Conservation (phyloP, 2,113 vertebrate genomes). For the Malurus elegans region DNA sequence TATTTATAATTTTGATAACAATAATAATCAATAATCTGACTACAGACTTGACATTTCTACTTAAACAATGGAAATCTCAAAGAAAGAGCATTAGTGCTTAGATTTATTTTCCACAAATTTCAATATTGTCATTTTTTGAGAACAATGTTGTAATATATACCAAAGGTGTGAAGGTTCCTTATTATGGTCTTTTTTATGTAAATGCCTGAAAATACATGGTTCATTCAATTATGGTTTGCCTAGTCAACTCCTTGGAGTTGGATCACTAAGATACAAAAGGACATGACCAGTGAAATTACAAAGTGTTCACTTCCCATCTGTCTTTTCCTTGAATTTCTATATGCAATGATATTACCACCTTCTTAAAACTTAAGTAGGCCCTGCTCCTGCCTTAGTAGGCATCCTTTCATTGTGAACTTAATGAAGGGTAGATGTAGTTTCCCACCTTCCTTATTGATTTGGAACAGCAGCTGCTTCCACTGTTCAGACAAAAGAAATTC, state of each 20-base stretch:
- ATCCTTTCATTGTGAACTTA: not conserved
- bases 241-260: not conserved
- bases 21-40: not conserved
- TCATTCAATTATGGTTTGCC: not conserved
- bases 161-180: not conserved
- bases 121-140: not conserved
- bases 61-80: not conserved
- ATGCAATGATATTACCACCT: not conserved
- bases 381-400: not conserved
- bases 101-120: not conserved
- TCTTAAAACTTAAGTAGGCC: not conserved
- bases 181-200: not conserved
- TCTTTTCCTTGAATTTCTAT: not conserved
- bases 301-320: not conserved
- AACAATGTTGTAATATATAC: not conserved
- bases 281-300: not conserved
- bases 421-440: not conserved
- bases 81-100: not conserved
- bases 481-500: not conserved
- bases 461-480: not conserved
- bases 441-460: not conserved
- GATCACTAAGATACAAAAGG: not conserved
- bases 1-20: not conserved
- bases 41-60: not conserved
- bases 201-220: not conserved